Evolutionary conservation across 2,797 vertebrate genomes (phyloP), one percentile per base, ranked within the genome.

Genomic region (Spinibarbus caldwelli): DNA sequence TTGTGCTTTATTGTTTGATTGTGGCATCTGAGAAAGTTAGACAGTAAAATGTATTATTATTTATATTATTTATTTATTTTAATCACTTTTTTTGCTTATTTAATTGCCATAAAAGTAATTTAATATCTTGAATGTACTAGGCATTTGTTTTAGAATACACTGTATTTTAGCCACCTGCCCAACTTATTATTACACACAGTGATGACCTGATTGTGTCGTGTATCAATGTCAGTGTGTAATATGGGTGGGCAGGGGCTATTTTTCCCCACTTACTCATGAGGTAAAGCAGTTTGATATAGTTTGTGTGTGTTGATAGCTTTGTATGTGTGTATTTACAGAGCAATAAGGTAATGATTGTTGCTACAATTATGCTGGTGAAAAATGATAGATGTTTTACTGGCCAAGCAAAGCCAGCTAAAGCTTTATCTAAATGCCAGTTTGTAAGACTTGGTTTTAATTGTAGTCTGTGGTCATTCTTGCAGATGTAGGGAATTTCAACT

Each of bases 121-220:
- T 36, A 0, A 19, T 78, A 41, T 59, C n/a, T 26, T 77, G 5
- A 54, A 76, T 17, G 49, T 23, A 41, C 36, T 17, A 78, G 17
- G 34, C 54, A 78, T 57, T 77, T 57, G 49, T 57, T 77, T n/a
- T 43, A 26, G 34, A n/a, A 77, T 10, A n/a, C 8, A 26, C n/a
- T 59, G 36, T 26, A 59, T 78, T 41, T 49, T 52, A 36, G 21
- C 7, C 26, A 1, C 10, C 12, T 52, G 14, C 49, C 54, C 38
- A 79, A 59, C 78, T 67, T 80, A 75, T 45, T 68, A 59, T 45
- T 68, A 59, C 68, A 62, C 41, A 88, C 84, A 70, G 82, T 85
- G 21, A 78, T 89, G 87, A 84, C 84, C 86, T 85, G 82, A 86
- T 81, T 85, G 52, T 86, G 75, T 84, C 38, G 4, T 23, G 62